phyloP scores from a whole-genome alignment of 2,113 vertebrate species.

The Epinephelus moara region DNA sequence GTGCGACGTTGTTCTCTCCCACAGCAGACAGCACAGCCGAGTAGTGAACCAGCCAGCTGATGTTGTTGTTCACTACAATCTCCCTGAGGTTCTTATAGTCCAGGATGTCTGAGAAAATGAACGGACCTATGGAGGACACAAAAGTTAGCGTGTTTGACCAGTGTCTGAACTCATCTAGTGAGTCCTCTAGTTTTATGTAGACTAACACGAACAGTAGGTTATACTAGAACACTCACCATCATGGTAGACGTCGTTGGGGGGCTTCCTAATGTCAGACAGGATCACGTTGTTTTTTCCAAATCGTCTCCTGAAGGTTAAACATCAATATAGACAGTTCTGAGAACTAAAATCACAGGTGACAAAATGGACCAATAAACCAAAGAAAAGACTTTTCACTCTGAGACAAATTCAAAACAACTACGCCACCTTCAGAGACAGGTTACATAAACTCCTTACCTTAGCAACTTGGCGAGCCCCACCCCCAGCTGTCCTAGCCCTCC shows the following conservation, averaged over 20 bases:
- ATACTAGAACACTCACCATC: slow-evolving; percentile 81
- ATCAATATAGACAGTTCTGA: background rate
- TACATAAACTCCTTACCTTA: slow-evolving; percentile 83
- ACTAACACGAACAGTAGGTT: background rate
- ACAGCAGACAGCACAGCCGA: slow-evolving; percentile 86
- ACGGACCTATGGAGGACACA: slow-evolving; percentile 85
- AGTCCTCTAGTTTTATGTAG: background rate
- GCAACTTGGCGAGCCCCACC: slow-evolving; percentile 89
- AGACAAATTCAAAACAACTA: background rate
- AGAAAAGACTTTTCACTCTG: background rate
- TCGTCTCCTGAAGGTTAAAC: slow-evolving; percentile 83
- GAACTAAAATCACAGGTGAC: background rate
- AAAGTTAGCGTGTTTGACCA: background rate
- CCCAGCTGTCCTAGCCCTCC: slow-evolving; percentile 94
- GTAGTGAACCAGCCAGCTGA: slow-evolving; percentile 94
- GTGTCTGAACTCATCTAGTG: background rate
- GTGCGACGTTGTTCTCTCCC: slow-evolving; percentile 89
- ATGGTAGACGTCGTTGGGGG: slow-evolving; percentile 87
- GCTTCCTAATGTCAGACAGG: slow-evolving; percentile 93
- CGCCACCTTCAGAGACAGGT: background rate
- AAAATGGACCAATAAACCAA: background rate
- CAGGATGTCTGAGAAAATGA: slow-evolving; percentile 91
- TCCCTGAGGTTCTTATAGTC: slow-evolving; percentile 92
- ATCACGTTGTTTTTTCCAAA: slow-evolving; percentile 95
- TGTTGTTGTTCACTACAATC: slow-evolving; percentile 92